Evolutionary conservation across 2,113 vertebrate species (phyloP), one percentile per base, ranked within the genome.

Genomic region (Pseudorasbora parva): DNA sequence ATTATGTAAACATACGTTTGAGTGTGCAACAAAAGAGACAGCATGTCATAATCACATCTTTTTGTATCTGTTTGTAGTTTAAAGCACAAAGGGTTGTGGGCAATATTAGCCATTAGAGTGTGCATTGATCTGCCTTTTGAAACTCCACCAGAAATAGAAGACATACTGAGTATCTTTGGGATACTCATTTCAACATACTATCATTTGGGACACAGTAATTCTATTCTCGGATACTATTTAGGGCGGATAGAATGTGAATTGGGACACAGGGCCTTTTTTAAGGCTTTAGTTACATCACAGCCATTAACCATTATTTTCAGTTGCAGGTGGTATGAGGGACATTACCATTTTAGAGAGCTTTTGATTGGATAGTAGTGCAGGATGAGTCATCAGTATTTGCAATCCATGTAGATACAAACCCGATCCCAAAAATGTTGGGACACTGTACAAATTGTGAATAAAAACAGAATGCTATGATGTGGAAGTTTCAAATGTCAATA

Each of bases 141-240:
- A 74, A 49, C 64, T 68, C 19, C 64, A 21, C 8, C 45, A 51
- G 72, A 74, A 51, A 74, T 51, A 74, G 72, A 74, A 51, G 72
- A 9, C 71, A 23, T 49, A 27, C 12, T 19, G n/a, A 51, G 72
- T 74, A 19, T 74, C 72, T 74, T 30, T 51, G 47, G 72, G 25
- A 74, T 45, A 72, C 25, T 74, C 23, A 74, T 74, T 74, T 74
- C 45, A 74, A 74, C 43, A 74, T 74, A 47, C 71, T 23, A 74
- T 74, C 71, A 74, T 51, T 74, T 27, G 72, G 72, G 72, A 74
- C 71, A 51, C 41, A 25, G 72, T 51, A 15, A 30, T 51, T 51
- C 72, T 74, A 74, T 30, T 74, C 72, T 74, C 45, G 0, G 72
- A 49, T 74, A 27, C 72, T 51, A 74, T 74, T 74, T 74, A 74